phyloP scores from a whole-genome alignment of 2,797 vertebrate species.

The Cephalopachus bancanus region DNA sequence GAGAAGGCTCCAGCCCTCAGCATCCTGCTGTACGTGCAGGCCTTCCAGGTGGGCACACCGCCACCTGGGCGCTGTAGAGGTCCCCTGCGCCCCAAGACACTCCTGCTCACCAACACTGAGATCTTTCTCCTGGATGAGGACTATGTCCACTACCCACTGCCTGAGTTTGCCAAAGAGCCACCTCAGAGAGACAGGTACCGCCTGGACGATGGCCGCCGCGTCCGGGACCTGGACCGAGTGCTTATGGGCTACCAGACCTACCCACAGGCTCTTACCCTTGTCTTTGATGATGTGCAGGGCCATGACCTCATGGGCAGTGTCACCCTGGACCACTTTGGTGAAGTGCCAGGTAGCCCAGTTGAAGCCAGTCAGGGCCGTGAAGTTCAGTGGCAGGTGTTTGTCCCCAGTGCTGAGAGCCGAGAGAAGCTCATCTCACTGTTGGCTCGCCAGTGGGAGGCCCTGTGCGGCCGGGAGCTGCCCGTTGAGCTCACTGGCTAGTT shows the following conservation, averaged over 20 bases:
- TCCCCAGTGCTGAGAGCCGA: slow-evolving; percentile 96
- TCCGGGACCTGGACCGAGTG: slow-evolving; percentile 96
- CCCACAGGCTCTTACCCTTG: slow-evolving; percentile 95
- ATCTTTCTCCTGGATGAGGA: slow-evolving; percentile 97
- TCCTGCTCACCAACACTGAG: slow-evolving; percentile 95
- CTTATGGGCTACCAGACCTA: slow-evolving; percentile 98
- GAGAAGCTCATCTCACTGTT: slow-evolving; percentile 96
- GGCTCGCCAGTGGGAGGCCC: slow-evolving; percentile 97
- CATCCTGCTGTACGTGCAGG: slow-evolving; percentile 96
- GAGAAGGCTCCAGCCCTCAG: slow-evolving; percentile 90
- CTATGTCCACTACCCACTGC: slow-evolving; percentile 97
- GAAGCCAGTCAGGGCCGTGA: slow-evolving; percentile 89
- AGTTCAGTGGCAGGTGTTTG: slow-evolving; percentile 97
- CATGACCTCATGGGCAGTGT: slow-evolving; percentile 96
- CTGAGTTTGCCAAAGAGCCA: slow-evolving; percentile 98
- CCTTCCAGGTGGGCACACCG: slow-evolving; percentile 91
- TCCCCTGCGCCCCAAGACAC: slow-evolving; percentile 93
- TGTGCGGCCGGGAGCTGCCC: slow-evolving; percentile 97
- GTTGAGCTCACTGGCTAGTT: slow-evolving; percentile 94
- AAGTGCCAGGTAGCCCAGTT: slow-evolving; percentile 79
- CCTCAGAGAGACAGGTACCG: slow-evolving; percentile 96
- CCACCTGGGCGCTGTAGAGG: slow-evolving; percentile 77
- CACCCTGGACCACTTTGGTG: slow-evolving; percentile 96
- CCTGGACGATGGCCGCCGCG: slow-evolving; percentile 94
- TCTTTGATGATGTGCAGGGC: slow-evolving; percentile 96